Percentiles rank a stretch among this genome's conserved stretches.
Evolutionary conservation across 2,797 vertebrate species (phyloP).

Genomic region (Sebastes wilsoni): DNA sequence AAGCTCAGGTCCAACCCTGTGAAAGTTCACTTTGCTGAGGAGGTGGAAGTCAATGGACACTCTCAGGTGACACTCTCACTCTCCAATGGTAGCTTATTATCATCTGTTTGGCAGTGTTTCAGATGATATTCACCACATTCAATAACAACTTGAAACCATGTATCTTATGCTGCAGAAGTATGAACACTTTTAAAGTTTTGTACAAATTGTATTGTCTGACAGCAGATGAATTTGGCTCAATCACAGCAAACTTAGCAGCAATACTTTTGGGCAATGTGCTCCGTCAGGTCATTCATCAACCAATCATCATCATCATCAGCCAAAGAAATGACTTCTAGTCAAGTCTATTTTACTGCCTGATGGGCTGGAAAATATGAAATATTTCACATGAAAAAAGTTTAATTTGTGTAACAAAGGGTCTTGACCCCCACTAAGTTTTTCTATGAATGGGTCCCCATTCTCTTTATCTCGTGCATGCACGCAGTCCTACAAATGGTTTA

Average conservation of each 20-base stretch:
- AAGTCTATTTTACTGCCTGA: neutral
- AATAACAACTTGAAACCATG: neutral
- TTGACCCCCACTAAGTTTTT: too few relatives aligned
- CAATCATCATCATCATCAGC: too few relatives aligned
- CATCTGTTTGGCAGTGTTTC: neutral
- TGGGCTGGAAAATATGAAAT: neutral
- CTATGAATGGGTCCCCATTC: neutral
- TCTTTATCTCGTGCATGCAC: neutral
- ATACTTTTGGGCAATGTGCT: too few relatives aligned
- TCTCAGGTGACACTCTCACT: constrained; percentile 83
- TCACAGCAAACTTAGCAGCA: too few relatives aligned
- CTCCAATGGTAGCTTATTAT: neutral
- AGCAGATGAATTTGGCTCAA: too few relatives aligned
- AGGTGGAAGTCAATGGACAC: constrained; percentile 94
- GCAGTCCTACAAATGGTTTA: neutral
- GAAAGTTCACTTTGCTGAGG: constrained; percentile 96
- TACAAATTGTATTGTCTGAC: too few relatives aligned
- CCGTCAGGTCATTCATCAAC: neutral
- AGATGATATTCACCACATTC: neutral
- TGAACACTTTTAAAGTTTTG: neutral
- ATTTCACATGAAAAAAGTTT: neutral
- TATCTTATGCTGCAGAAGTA: neutral
- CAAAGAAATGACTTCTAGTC: too few relatives aligned
- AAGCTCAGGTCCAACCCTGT: constrained; percentile 93
- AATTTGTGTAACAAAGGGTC: neutral